Conservation (phyloP, 2,113 vertebrate species). For the Argyrosomus japonicus region DNA sequence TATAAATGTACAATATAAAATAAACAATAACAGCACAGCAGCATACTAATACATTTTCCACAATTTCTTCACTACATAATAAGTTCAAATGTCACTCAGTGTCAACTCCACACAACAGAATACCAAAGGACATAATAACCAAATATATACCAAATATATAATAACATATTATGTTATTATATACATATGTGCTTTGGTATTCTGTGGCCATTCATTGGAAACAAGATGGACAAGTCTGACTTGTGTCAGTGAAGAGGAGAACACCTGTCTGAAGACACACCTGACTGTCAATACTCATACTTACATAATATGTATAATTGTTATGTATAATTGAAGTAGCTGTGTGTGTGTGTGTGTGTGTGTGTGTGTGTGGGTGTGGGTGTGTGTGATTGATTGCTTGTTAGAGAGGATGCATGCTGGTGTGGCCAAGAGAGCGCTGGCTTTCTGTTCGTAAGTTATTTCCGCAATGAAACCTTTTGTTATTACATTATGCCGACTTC, state of each 20-base stretch:
- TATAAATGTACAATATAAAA: neutral
- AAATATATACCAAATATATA: no score
- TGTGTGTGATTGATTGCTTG: neutral
- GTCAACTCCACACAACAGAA: no score
- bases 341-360: neutral
- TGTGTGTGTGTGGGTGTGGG: neutral
- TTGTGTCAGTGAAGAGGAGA: neutral
- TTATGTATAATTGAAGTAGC: no score
- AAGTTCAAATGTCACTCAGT: no score
- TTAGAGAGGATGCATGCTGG: neutral
- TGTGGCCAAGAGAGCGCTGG: neutral
- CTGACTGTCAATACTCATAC: neutral
- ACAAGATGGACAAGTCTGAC: neutral
- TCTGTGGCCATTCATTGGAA: neutral
- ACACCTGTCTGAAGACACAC: constrained; percentile 12
- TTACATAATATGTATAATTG: no score
- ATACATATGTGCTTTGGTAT: neutral
- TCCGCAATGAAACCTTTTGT: neutral
- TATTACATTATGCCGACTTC: neutral
- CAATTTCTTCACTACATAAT: neutral
- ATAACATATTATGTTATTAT: no score
- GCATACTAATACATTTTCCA: no score
- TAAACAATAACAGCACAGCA: neutral
- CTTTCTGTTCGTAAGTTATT: neutral
- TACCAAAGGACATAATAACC: no score